A percentile compares a stretch with the other conserved stretches of the same genome.
Conservation (phyloP, 2,113 vertebrate species). For the Cariama cristata region DNA sequence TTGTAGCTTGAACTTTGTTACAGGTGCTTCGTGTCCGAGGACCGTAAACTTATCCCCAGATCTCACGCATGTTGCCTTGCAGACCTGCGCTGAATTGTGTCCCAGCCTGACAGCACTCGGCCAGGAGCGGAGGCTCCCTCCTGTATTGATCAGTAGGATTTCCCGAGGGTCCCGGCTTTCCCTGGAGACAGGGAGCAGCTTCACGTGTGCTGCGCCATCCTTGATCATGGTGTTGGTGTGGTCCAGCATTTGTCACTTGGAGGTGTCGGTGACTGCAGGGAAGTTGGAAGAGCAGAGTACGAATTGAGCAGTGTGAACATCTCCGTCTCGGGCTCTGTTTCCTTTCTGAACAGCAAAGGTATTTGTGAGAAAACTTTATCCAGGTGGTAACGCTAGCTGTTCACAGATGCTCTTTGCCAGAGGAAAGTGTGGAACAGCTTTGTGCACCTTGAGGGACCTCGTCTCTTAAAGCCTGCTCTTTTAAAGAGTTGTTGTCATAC, state of each 20-base stretch:
- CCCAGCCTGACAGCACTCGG: background rate
- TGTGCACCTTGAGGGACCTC: background rate
- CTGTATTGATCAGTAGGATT: background rate
- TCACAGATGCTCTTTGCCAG: background rate
- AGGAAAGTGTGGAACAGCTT: background rate
- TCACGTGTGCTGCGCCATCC: accelerated
- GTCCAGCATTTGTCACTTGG: background rate
- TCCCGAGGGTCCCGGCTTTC: accelerated
- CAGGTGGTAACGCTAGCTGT: background rate
- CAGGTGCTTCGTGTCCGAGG: background rate
- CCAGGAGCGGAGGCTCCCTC: background rate
- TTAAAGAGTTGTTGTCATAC: background rate
- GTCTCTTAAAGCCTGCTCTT: background rate
- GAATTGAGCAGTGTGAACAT: accelerated
- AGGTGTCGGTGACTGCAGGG: background rate
- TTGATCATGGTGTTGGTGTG: background rate
- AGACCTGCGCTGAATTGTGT: accelerated
- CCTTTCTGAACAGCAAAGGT: background rate
- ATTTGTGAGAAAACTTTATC: background rate
- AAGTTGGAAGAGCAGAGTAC: background rate
- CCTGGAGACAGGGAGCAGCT: background rate
- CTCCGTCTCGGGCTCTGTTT: accelerated
- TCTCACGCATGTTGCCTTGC: accelerated
- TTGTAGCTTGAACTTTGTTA: background rate
- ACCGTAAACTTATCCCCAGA: accelerated